Percentiles rank a stretch among this genome's conserved stretches.
Evolutionary conservation across 2,797 vertebrate genomes (phyloP).

Genomic region (Zenarchopterus dispar): DNA sequence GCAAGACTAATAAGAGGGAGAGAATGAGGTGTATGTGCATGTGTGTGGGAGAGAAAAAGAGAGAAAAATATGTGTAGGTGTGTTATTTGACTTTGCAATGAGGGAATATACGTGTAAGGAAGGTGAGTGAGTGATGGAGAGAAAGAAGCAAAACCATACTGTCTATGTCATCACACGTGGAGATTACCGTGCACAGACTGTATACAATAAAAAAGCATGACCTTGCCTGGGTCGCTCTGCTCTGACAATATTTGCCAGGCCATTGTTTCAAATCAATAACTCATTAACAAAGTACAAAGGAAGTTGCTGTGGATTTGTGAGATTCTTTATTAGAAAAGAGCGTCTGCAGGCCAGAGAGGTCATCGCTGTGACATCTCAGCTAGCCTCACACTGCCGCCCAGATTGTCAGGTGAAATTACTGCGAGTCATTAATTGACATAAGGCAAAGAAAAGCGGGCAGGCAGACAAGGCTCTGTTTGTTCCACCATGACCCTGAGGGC

Average conservation of each 20-base stretch:
- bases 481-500: slow-evolving; percentile 79
- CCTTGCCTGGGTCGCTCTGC: slow-evolving; percentile 90
- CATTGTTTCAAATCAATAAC: slow-evolving; percentile 99
- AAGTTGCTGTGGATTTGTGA: slow-evolving; percentile 89
- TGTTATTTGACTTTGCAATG: slow-evolving; percentile 51
- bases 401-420: slow-evolving; percentile 99
- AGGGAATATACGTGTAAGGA: slow-evolving; percentile 42
- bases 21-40: slow-evolving; percentile 14
- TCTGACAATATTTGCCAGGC: slow-evolving; percentile 95
- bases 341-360: slow-evolving; percentile 94
- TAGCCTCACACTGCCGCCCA: slow-evolving; percentile 87
- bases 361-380: slow-evolving; percentile 93
- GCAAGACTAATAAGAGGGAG: slow-evolving; percentile 64
- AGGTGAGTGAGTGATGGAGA: slow-evolving; percentile 24
- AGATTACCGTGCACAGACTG: slow-evolving; percentile 86
- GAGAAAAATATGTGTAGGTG: slow-evolving; percentile 54
- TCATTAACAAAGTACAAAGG: slow-evolving; percentile 99
- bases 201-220: slow-evolving; percentile 86
- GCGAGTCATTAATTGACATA: slow-evolving; percentile 95
- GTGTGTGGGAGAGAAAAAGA: slow-evolving; percentile 10
- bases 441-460: slow-evolving; percentile 86
- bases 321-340: slow-evolving; percentile 93
- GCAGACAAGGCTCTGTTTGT: slow-evolving; percentile 81
- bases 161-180: slow-evolving; percentile 61
- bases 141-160: slow-evolving; percentile 56